Conservation (phyloP, 2,797 vertebrate genomes). For the Dallia pectoralis region DNA sequence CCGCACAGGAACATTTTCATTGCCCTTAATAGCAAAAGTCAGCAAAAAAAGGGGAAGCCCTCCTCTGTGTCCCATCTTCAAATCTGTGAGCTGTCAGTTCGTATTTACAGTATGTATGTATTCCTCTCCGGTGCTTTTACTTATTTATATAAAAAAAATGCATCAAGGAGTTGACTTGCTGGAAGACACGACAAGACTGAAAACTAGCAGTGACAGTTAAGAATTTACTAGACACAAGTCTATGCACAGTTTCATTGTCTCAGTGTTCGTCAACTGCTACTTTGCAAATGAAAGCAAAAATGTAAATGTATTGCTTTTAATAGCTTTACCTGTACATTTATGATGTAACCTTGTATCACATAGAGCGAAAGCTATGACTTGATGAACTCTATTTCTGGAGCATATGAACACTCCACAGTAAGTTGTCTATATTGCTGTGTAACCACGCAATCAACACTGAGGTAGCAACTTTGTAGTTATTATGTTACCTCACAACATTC, state of each 20-base stretch:
- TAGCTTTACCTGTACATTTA: background rate
- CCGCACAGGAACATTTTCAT: slow-evolving; percentile 42
- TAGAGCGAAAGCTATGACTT: background rate
- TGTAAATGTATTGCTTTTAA: background rate
- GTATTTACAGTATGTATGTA: slow-evolving; percentile 64
- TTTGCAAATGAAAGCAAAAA: slow-evolving; percentile 25
- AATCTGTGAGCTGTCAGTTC: slow-evolving; percentile 63
- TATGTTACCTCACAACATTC: too few species aligned
- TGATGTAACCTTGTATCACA: background rate
- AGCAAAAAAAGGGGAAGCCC: slow-evolving; percentile 55
- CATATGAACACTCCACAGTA: too few species aligned
- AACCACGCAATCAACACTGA: too few species aligned
- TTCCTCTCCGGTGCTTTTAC: slow-evolving; percentile 59
- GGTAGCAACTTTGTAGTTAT: too few species aligned
- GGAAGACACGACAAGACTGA: slow-evolving; percentile 56
- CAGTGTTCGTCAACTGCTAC: slow-evolving; percentile 49
- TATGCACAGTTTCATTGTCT: slow-evolving; percentile 45
- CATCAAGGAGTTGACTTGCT: slow-evolving; percentile 51
- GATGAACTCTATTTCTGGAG: background rate
- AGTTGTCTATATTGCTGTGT: too few species aligned
- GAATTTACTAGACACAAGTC: slow-evolving; percentile 59
- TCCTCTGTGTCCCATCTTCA: slow-evolving; percentile 47
- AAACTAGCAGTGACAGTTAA: slow-evolving; percentile 65
- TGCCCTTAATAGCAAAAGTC: slow-evolving; percentile 53
- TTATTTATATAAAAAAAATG: slow-evolving; percentile 72